Base-by-base conservation (phyloP, 2,797 vertebrate genomes). In the Myotis daubentonii region DNA sequence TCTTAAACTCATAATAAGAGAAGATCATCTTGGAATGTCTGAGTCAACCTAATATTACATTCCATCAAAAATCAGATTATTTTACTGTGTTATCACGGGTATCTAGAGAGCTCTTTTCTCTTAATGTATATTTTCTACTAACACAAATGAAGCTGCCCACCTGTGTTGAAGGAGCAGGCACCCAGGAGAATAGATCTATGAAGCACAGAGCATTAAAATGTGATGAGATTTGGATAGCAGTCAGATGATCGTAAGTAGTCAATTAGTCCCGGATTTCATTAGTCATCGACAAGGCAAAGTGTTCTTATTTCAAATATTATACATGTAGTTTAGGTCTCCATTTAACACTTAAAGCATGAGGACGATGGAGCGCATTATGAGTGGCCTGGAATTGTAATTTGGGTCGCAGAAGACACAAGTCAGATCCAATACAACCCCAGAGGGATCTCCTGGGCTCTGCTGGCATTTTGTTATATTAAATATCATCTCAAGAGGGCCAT, bases 41-140 rank as follows among this genome's bases (percentile, higher is more conserved):
- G 7, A 76, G 92, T 92, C 68, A 92, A 82, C 49, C 28, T 81
- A 72, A 79, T 62, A 88, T 76, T 90, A 30, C n/a, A 76, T 91
- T 74, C 51, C 47, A 51, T 3, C 62, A 81, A 95, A 95, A 95
- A 93, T 89, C 53, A 83, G n/a, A 53, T 92, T 33, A 57, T 83
- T 80, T 94, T 33, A 80, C 36, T 33, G 44, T 33, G 44, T 55
- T 80, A 91, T 36, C 22, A 16, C 28, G 36, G 76, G 57, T 65
- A 20, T 33, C 82, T 68, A 12, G 79, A 70, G 88, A 80, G 71
- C 51, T 25, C 85, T 80, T 71, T 68, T 79, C 68, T 51, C 74
- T 51, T 82, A 94, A 96, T 78, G 79, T 83, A 5, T 81, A 80
- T 83, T 95, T 92, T 79, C 68, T 51, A 5, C 89, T 76, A 72